Evolutionary conservation across 1,140 invertebrate species (phyloP).

Genomic region (Maconellicoccus hirsutus): DNA sequence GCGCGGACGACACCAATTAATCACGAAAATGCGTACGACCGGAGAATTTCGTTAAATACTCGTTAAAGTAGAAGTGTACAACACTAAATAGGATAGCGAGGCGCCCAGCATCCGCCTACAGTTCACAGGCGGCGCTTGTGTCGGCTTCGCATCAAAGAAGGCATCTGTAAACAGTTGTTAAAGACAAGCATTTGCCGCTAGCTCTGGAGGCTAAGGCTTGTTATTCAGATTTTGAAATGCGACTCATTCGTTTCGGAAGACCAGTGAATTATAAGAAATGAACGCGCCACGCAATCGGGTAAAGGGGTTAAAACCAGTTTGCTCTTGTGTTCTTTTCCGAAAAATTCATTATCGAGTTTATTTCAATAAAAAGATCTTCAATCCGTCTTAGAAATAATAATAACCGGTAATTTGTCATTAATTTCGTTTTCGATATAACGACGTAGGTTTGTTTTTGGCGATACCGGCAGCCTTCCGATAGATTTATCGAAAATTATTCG

Average conservation of each 20-base stretch:
- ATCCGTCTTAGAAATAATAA: conserved; percentile 9
- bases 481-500: conserved; percentile 4
- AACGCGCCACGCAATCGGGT: conserved; percentile 6
- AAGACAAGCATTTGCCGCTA: neutral
- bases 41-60: conserved; percentile 4
- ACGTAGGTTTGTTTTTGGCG: neutral
- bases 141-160: conserved; percentile 7
- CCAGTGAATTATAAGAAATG: conserved; percentile 5
- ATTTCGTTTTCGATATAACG: conserved; percentile 2
- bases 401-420: conserved; percentile 9
- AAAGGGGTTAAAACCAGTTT: conserved; percentile 8
- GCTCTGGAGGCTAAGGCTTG: conserved; percentile 1
- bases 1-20: conserved; percentile 6
- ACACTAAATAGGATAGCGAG: conserved; percentile 7
- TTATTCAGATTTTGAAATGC: conserved; percentile 5
- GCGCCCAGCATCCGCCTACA: conserved; percentile 5
- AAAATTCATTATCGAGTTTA: conserved; percentile 9
- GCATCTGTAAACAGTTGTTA: conserved; percentile 8
- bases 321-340: conserved; percentile 7
- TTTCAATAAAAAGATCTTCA: neutral
- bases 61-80: conserved; percentile 4
- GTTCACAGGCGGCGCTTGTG: conserved; percentile 6
- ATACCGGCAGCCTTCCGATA: neutral
- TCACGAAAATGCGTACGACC: conserved; percentile 7
- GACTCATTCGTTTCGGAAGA: conserved; percentile 7